A percentile compares a stretch with the other conserved stretches of the same genome.
Conservation (phyloP, 1,140 invertebrate genomes). For the Hylaeus anthracinus region DNA sequence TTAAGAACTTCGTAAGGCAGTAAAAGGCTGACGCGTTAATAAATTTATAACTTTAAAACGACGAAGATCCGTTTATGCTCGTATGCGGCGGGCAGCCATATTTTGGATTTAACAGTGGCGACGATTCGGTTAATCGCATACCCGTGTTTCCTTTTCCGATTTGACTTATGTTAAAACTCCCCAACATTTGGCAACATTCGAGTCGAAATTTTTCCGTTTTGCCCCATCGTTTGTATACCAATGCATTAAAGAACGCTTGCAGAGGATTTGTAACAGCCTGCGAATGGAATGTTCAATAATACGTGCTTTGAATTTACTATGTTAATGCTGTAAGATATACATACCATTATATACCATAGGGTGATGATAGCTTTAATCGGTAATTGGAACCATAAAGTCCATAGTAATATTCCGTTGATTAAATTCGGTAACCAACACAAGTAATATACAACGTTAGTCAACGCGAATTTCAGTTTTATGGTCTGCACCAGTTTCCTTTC, state of each 20-base stretch:
- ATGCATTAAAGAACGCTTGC: conserved; percentile 89
- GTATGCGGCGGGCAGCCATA: conserved; percentile 70
- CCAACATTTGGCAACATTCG: conserved; percentile 73
- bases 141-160: conserved; percentile 2
- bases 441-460: conserved; percentile 90
- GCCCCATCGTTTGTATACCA: conserved; percentile 89
- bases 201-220: conserved; percentile 74
- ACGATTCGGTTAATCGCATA: conserved; percentile 67
- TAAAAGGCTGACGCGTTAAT: conserved; percentile 2
- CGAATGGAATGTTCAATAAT: background rate
- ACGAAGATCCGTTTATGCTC: conserved; percentile 78
- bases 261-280: conserved; percentile 91
- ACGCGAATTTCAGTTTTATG: conserved; percentile 87
- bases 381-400: conserved; percentile 88
- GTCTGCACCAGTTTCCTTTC: conserved; percentile 87
- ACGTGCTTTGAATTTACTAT: background rate
- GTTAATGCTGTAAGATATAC: conserved; percentile 48
- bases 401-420: conserved; percentile 88
- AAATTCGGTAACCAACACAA: conserved; percentile 91
- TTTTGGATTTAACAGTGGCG: conserved; percentile 71
- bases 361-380: conserved; percentile 85
- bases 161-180: conserved; percentile 30
- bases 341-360: conserved; percentile 91
- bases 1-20: conserved; percentile 22
- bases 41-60: conserved; percentile 61